Base-by-base conservation (phyloP, 2,888 invertebrate genomes). In the Drosophila anceps region DNA sequence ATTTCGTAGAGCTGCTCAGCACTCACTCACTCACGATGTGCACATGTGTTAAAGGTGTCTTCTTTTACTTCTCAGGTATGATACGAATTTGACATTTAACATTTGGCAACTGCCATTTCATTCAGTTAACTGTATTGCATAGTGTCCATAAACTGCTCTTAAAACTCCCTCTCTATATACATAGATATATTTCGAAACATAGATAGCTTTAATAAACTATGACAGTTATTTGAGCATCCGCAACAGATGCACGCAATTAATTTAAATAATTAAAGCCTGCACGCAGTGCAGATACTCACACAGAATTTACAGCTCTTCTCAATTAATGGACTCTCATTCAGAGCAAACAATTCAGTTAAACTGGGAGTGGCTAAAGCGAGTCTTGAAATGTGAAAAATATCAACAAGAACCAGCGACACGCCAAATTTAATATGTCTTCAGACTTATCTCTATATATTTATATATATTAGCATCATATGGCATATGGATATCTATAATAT, bases 201-300 rank as follows among this genome's bases (percentile, higher is more conserved):
- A 33, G 20, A 15, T 4, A 33, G 20, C 31, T 35, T 37, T n/a
- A 29, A 29, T 13, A 37, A 48, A 18, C 35, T 31, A 18, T 58
- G 33, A 24, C 33, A 31, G 33, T 41, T 57, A 33, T 33, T 31
- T 12, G 7, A 18, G 41, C 50, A 63, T 62, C 24, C 51, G 31
- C 63, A 18, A 58, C 60, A 66, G 50, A 71, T 76, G 58, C 67
- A 76, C 41, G 58, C 75, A 61, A 75, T 75, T 76, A 68, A 70
- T 76, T 75, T 68, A 71, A 71, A 67, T 74, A 75, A 72, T 79
- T 77, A 62, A 71, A 77, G 74, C 51, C 65, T 55, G 73, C 48
- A 70, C 46, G 53, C 67, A 73, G 39, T 33, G 39, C 54, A 39
- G 33, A 33, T 15, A 31, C 53, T 13, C 37, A 44, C 24, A 9